Percentiles rank a stretch among this genome's conserved stretches.
These are phyloP conservation scores for Torymus auratus DNA, from an alignment of 2,888 invertebrate genomes.

Conservation along the genomic window DNA sequence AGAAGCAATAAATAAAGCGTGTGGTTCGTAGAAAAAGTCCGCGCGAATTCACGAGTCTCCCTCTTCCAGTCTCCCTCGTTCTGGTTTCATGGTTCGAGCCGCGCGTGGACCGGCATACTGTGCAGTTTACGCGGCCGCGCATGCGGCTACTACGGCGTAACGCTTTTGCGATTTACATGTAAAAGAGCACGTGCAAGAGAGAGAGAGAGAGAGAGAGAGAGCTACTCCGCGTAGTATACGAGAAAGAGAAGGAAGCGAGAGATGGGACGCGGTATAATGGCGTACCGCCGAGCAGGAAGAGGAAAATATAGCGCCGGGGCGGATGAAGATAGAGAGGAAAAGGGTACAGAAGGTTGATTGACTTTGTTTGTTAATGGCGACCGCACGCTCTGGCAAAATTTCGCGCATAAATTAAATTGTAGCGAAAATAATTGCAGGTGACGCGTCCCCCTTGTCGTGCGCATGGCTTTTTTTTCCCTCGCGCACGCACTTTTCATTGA, in stretches of 20 bases:
- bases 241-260: slow-evolving; percentile 34
- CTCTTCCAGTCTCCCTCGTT: too few species aligned
- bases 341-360: slow-evolving; percentile 38
- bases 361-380: slow-evolving; percentile 36
- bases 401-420: slow-evolving; percentile 48
- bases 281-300: slow-evolving; percentile 36
- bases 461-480: neutral
- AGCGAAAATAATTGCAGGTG: slow-evolving; percentile 49
- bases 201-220: neutral
- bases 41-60: too few species aligned
- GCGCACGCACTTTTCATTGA: slow-evolving; percentile 4
- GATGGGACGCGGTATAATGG: slow-evolving; percentile 20
- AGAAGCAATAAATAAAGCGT: slow-evolving; percentile 38
- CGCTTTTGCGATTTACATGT: slow-evolving; percentile 48
- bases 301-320: slow-evolving; percentile 34
- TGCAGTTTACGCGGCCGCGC: slow-evolving; percentile 11
- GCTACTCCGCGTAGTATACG: too few species aligned
- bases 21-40: neutral
- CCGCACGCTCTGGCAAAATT: slow-evolving; percentile 6
- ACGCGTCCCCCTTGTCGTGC: neutral
- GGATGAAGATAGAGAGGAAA: slow-evolving; percentile 16
- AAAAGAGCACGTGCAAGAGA: slow-evolving; percentile 40
- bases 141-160: slow-evolving; percentile 5
- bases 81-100: neutral
- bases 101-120: neutral